These are phyloP conservation scores for Drosophila sp. DNA, from an alignment of 1,140 invertebrate genomes.

Conservation along the genomic window DNA sequence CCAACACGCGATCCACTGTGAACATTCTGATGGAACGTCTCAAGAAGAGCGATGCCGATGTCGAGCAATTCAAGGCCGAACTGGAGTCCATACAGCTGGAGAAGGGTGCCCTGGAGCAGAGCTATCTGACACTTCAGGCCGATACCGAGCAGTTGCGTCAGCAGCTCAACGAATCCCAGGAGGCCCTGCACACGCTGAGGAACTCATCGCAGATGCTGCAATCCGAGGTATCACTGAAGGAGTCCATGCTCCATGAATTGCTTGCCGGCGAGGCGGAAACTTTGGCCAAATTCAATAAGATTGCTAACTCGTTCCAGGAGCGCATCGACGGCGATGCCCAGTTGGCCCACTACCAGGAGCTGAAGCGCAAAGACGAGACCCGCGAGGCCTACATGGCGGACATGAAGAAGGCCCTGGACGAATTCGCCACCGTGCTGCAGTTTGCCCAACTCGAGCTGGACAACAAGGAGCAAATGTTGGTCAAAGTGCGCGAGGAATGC, in stretches of 20 bases:
- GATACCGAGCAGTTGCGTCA: conserved; percentile 80
- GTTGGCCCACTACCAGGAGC: conserved; percentile 76
- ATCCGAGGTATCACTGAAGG: conserved; percentile 80
- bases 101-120: conserved; percentile 83
- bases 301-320: conserved; percentile 83
- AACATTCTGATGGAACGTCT: conserved; percentile 84
- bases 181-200: conserved; percentile 56
- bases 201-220: conserved; percentile 75
- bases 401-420: conserved; percentile 81
- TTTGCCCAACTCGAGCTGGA: conserved; percentile 80
- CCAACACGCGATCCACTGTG: conserved; percentile 83
- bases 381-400: conserved; percentile 81
- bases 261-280: conserved; percentile 81
- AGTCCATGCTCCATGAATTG: conserved; percentile 79
- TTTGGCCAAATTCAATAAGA: conserved; percentile 83
- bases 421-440: conserved; percentile 80
- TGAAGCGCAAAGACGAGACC: conserved; percentile 78
- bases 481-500: conserved; percentile 79
- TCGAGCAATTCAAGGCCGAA: conserved; percentile 84
- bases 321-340: conserved; percentile 77
- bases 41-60: conserved; percentile 84
- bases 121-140: conserved; percentile 73
- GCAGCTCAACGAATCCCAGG: conserved; percentile 74
- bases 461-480: conserved; percentile 77
- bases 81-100: conserved; percentile 82